Base-by-base conservation (phyloP, 1,140 invertebrate species). In the Drosophila prosaltans region DNA sequence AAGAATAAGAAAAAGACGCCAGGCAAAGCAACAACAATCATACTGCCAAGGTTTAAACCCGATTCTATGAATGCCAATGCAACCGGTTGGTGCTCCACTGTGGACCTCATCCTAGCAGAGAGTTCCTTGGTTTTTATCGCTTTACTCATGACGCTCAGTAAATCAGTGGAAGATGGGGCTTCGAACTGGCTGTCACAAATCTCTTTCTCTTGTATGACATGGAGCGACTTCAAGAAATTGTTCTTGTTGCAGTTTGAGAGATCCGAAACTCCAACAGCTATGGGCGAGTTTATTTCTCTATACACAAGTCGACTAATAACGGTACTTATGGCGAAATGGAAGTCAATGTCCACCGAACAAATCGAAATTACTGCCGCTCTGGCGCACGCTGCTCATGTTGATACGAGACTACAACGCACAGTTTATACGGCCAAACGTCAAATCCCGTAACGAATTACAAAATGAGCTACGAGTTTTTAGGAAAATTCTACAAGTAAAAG, bases 41-140 rank as follows among this genome's bases (percentile, higher is more conserved):
- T 26, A 39, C n/a, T 68, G 2, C 58, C 66, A 10, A 68, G 60
- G 21, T 60, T 63, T 10, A 57, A 63, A 10, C 36, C 24, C 26
- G 59, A 69, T 1, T 39, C 24, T n/a, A 4, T 40, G 21, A 51
- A 40, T 10, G 24, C 60, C 8, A 58, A 11, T 58, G 51, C 68
- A 16, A n/a, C 54, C 2, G 28, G 60, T 43, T 70, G 39, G 60
- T 64, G 68, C 21, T 30, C 45, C 8, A 69, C 45, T 8, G 67
- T 62, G 30, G 45, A 69, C 26, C 16, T 63, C 10, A 63, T 69
- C 5, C 7, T 63, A 28, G 16, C 55, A 39, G 51, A 69, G 24
- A 69, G 24, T 7, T 58, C 43, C 24, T 32, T 61, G 16, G 16
- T 16, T 16, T 16, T 16, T 16, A 16, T 16, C 16, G 16, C 16